Evolutionary conservation across 2,888 invertebrate genomes (phyloP).

Genomic region (Melanostoma mellinum): DNA sequence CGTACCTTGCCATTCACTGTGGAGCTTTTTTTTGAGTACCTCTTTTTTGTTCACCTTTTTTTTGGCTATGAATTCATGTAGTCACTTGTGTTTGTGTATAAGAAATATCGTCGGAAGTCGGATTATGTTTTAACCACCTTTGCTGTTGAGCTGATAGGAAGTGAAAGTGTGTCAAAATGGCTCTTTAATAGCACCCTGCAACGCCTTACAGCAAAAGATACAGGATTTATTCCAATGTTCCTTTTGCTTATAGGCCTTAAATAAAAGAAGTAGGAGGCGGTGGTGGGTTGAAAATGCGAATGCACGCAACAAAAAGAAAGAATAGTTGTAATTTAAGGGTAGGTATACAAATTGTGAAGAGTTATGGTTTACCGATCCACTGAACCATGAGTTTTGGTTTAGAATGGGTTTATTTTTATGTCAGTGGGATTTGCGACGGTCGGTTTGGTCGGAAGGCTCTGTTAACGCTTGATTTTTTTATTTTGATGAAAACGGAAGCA

Average conservation of each 20-base stretch:
- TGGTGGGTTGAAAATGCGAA: neutral
- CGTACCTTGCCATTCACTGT: neutral
- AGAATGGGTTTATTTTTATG: conserved; percentile 24
- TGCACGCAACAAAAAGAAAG: neutral
- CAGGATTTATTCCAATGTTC: conserved; percentile 2
- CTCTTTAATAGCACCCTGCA: neutral
- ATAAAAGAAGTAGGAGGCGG: neutral
- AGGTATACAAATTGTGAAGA: conserved; percentile 1
- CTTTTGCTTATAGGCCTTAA: neutral
- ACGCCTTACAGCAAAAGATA: neutral
- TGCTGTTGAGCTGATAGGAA: neutral
- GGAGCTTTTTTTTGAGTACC: neutral
- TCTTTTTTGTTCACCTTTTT: neutral
- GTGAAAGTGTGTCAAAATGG: conserved; percentile 29
- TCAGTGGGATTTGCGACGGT: neutral
- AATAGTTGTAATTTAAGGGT: neutral
- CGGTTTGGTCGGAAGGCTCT: too few relatives aligned
- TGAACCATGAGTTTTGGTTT: conserved; percentile 6
- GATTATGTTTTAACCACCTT: conserved; percentile 5
- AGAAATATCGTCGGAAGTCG: neutral
- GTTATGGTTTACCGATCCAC: conserved; percentile 3
- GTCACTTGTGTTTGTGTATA: conserved; percentile 6
- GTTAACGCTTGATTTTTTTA: too few relatives aligned
- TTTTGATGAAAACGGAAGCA: too few relatives aligned
- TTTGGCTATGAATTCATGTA: neutral